phyloP scores from a whole-genome alignment of 1,140 invertebrate species.

The Platyscapa corneri region DNA sequence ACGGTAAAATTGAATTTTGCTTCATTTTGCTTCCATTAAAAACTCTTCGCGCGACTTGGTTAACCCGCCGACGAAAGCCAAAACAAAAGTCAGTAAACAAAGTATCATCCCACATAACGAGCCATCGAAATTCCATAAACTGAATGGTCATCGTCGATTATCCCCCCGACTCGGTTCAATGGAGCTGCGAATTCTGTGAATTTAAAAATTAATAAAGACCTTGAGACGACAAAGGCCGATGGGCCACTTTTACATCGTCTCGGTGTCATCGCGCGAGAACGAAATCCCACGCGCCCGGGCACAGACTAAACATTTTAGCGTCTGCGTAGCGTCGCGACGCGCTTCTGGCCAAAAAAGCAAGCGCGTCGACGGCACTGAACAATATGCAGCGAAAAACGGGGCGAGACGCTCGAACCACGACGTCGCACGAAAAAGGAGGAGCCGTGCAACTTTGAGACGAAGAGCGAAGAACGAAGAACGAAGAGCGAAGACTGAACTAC shows the following conservation, averaged over 20 bases:
- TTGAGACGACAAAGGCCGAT: constrained; percentile 42
- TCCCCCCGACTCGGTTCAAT: no score
- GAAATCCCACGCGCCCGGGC: constrained; percentile 54
- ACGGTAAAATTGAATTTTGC: no score
- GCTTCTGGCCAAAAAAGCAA: constrained; percentile 8
- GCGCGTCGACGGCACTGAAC: neutral
- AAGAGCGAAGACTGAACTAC: neutral
- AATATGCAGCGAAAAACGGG: neutral
- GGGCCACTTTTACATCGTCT: neutral
- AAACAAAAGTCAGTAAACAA: no score
- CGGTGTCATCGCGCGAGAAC: neutral
- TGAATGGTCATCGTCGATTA: neutral
- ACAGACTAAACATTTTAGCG: constrained; percentile 64
- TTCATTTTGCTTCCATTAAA: no score
- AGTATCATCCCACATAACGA: no score
- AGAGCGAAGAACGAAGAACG: no score
- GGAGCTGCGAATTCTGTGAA: no score
- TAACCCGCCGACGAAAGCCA: no score
- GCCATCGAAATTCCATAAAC: no score
- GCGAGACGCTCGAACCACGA: neutral
- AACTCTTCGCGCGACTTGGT: no score
- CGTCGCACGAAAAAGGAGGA: constrained; percentile 1
- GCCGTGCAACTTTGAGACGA: neutral
- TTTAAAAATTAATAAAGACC: constrained; percentile 40
- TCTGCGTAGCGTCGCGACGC: constrained; percentile 8